Conservation (phyloP, 2,797 vertebrate species). For the Dipus sagitta region DNA sequence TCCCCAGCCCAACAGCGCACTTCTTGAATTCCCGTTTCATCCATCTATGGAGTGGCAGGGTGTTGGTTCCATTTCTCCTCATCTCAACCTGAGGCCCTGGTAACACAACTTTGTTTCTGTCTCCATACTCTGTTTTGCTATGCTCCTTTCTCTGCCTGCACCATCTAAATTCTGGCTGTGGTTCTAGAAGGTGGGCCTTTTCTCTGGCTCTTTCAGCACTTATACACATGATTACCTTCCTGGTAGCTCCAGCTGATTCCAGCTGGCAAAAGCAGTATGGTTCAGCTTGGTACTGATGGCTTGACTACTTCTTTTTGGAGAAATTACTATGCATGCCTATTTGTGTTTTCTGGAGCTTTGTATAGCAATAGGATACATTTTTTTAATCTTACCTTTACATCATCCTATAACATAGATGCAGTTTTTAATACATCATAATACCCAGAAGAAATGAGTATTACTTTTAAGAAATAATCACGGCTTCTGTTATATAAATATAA, state of each 20-base stretch:
- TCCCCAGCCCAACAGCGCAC: no score
- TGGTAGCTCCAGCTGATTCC: background rate
- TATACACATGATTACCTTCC: background rate
- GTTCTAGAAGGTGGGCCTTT: background rate
- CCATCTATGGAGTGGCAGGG: no score
- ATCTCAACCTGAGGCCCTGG: background rate
- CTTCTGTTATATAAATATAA: background rate
- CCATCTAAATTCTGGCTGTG: background rate
- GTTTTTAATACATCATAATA: background rate
- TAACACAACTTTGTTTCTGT: background rate
- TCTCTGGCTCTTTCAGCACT: background rate
- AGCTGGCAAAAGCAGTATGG: background rate
- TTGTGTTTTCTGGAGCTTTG: background rate
- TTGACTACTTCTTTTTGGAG: background rate
- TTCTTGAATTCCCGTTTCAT: no score
- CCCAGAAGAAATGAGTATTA: background rate
- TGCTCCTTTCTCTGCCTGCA: background rate
- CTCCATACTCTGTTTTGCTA: background rate
- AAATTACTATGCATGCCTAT: background rate
- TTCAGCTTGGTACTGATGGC: background rate
- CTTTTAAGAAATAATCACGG: background rate
- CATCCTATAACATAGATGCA: background rate
- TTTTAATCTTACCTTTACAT: background rate
- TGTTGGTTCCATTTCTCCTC: background rate
- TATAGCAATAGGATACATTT: background rate